Evolutionary conservation across 30 jellyfish, hydroid and myxozoan genomes (phyloP).

Genomic region (Aurelia sp.): DNA sequence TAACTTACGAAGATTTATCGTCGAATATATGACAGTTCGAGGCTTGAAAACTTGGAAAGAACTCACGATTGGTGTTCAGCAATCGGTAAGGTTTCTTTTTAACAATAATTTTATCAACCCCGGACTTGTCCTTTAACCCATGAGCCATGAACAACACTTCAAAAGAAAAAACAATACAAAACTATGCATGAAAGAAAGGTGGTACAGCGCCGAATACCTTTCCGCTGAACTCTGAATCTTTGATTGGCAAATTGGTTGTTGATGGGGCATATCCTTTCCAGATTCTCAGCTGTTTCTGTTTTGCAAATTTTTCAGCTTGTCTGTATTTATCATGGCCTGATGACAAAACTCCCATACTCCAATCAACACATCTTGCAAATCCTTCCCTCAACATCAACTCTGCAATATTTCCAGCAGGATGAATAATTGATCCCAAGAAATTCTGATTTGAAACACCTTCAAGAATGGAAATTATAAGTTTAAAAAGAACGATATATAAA

Average conservation of each 20-base stretch:
- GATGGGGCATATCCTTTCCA: conserved; percentile 85
- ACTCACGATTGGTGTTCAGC: too few relatives aligned
- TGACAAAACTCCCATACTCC: conserved; percentile 93
- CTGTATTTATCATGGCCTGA: conserved; percentile 88
- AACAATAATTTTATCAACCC: too few relatives aligned
- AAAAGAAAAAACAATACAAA: too few relatives aligned
- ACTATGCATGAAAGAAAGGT: background rate
- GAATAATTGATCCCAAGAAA: conserved; percentile 82
- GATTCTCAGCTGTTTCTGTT: conserved; percentile 75
- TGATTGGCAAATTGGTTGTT: conserved; percentile 41
- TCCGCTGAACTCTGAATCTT: conserved; percentile 81
- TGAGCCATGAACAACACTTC: too few relatives aligned
- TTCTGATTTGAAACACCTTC: conserved; percentile 95
- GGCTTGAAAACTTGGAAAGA: too few relatives aligned
- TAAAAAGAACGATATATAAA: too few relatives aligned
- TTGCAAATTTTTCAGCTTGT: conserved; percentile 91
- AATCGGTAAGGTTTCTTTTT: too few relatives aligned
- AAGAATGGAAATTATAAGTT: background rate
- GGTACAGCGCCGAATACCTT: conserved; percentile 39
- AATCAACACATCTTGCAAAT: conserved; percentile 92
- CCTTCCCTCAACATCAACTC: conserved; percentile 88
- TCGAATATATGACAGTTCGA: too few relatives aligned
- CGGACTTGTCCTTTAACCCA: too few relatives aligned
- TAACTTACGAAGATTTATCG: too few relatives aligned
- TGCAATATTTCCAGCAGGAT: conserved; percentile 95